These are phyloP conservation scores for Reticulitermes speratus DNA, from an alignment of 1,140 invertebrate species.

Conservation along the genomic window DNA sequence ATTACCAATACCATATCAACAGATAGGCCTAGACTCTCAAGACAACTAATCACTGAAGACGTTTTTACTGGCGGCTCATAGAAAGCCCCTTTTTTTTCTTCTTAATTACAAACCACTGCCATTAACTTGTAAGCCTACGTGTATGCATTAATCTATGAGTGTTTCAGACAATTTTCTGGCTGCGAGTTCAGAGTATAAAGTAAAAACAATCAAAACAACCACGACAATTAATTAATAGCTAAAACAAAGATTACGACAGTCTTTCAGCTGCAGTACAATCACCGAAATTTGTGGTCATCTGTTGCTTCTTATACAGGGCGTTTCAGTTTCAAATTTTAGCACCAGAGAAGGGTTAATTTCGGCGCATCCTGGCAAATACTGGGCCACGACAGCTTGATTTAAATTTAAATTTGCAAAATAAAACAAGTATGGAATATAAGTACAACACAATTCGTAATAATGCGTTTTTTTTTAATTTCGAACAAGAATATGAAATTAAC, in stretches of 20 bases:
- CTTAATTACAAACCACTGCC: conserved; percentile 7
- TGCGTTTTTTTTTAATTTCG: too few species aligned
- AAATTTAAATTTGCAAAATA: too few species aligned
- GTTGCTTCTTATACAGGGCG: too few species aligned
- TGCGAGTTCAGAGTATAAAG: not conserved
- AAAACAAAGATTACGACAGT: not conserved
- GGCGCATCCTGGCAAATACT: too few species aligned
- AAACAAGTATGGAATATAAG: too few species aligned
- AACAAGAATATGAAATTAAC: too few species aligned
- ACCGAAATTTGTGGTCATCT: too few species aligned
- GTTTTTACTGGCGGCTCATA: not conserved
- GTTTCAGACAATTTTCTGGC: not conserved
- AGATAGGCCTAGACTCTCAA: not conserved
- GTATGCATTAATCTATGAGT: not conserved
- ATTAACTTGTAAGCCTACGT: not conserved
- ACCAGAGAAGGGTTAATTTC: too few species aligned
- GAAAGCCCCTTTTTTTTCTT: not conserved
- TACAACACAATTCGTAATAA: too few species aligned
- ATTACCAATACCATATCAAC: conserved; percentile 24
- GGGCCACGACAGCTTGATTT: too few species aligned
- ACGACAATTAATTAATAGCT: not conserved
- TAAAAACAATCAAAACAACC: not conserved
- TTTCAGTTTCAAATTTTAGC: too few species aligned
- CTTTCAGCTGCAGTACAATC: too few species aligned
- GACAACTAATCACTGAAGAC: conserved; percentile 12